These are phyloP conservation scores for Darevskia nairensis DNA, from an alignment of 2,797 vertebrate species.

Conservation along the genomic window DNA sequence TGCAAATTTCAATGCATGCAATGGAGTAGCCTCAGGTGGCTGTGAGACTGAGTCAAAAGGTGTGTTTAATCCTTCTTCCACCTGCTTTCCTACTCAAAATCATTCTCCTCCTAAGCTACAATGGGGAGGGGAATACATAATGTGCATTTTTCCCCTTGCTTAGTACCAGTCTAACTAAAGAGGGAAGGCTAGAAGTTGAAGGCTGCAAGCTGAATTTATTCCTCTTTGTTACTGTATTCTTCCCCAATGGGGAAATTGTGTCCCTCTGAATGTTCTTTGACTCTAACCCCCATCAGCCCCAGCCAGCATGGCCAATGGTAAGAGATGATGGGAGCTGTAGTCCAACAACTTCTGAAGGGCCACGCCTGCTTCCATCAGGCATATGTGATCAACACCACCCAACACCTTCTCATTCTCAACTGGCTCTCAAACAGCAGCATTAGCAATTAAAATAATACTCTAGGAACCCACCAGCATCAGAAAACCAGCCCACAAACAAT, in stretches of 20 bases:
- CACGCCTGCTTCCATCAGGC: neutral
- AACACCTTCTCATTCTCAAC: neutral
- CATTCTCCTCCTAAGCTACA: neutral
- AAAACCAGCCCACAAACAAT: neutral
- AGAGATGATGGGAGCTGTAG: neutral
- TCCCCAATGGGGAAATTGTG: neutral
- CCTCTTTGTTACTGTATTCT: too few relatives aligned
- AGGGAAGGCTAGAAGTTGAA: too few relatives aligned
- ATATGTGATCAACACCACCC: neutral
- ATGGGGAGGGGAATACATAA: too few relatives aligned
- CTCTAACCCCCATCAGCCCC: neutral
- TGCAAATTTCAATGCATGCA: neutral
- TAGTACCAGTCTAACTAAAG: too few relatives aligned
- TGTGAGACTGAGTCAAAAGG: neutral
- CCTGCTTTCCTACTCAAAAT: neutral
- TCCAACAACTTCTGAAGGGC: neutral
- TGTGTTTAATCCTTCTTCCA: neutral
- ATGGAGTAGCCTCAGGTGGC: neutral
- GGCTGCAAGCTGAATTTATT: too few relatives aligned
- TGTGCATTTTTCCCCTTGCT: too few relatives aligned
- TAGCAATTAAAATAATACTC: neutral
- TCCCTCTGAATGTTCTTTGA: neutral
- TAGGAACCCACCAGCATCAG: neutral
- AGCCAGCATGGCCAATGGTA: neutral
- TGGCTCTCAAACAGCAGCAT: neutral